Base-by-base conservation (phyloP, 2,888 invertebrate species). In the Lacanobia oleracea region DNA sequence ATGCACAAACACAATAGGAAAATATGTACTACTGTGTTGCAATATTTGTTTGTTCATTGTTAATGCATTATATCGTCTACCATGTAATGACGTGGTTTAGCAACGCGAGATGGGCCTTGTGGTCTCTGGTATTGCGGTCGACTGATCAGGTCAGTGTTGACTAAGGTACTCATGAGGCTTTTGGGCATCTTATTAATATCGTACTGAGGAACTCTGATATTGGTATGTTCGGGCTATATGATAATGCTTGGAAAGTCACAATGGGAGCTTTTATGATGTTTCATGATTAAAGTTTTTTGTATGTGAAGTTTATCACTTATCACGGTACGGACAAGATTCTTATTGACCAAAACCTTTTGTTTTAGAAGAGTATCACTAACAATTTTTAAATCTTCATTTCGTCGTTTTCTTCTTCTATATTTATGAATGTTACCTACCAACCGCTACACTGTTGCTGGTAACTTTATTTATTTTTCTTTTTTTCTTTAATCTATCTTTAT, bases 41-140 rank as follows among this genome's bases (percentile, higher is more conserved):
- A 84, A 84, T 84, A 51, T 81, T 75, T 81, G 72, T 77, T 69
- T 83, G 81, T 71, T 84, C 84, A 80, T 80, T 83, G 81, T 75
- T 84, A 86, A 86, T 70, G 74, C 77, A 76, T 84, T 75, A 69
- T 69, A 83, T 83, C 45, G 80, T 67, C 23, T 79, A 27, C 37
- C 45, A 50, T 61, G 61, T 83, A 69, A 83, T 83, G 56, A 63
- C 21, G 56, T 67, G 67, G 40, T 77, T 67, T 45, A 64, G 66
- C 77, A 81, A 81, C 57, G 10, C 21, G 33, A 63, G 67, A 64
- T 53, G 63, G 45, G 64, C 48, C 45, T 67, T 83, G 80, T 27
- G 67, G 62, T 43, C 3, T 43, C 45, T 33, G 27, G 0, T 59
- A 56, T 69, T 80, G 81, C 50, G 67, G 66, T 66, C 27, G 48